phyloP scores from a whole-genome alignment of 1,140 invertebrate species.

The Hydropsyche tenuis region DNA sequence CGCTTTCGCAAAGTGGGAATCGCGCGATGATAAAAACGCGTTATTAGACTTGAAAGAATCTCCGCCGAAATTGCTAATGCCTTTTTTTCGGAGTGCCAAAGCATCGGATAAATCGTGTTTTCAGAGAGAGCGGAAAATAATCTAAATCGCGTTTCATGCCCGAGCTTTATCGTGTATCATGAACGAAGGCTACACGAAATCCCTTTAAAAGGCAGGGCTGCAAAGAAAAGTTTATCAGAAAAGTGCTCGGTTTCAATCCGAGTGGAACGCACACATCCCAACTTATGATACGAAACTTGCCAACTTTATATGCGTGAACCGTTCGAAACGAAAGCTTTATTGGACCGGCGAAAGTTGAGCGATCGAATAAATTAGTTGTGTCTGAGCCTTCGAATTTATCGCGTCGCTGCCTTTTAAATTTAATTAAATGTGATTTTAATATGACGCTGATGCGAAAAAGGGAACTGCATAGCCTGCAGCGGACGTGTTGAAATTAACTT shows the following conservation, averaged over 20 bases:
- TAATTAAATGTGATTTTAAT: neutral
- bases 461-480: neutral
- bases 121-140: slow-evolving; percentile 15
- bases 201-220: slow-evolving; percentile 34
- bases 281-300: slow-evolving; percentile 42
- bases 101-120: slow-evolving; percentile 22
- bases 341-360: slow-evolving; percentile 3
- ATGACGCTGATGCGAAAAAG: neutral
- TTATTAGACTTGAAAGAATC: slow-evolving; percentile 8
- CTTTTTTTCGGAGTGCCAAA: neutral
- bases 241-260: slow-evolving; percentile 48
- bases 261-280: slow-evolving; percentile 41
- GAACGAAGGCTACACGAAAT: slow-evolving; percentile 38
- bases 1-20: neutral
- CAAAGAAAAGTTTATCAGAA: slow-evolving; percentile 46
- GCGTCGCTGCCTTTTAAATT: slow-evolving; percentile 1
- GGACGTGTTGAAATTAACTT: neutral
- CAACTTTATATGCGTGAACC: slow-evolving; percentile 40
- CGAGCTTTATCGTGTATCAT: slow-evolving; percentile 29
- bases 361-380: neutral
- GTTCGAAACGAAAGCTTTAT: slow-evolving; percentile 41
- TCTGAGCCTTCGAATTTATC: neutral
- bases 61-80: slow-evolving; percentile 14
- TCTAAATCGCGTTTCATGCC: slow-evolving; percentile 33
- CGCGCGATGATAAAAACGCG: slow-evolving; percentile 7